These are phyloP conservation scores for Drosophila biarmipes DNA, from an alignment of 1,140 invertebrate species.

Conservation along the genomic window DNA sequence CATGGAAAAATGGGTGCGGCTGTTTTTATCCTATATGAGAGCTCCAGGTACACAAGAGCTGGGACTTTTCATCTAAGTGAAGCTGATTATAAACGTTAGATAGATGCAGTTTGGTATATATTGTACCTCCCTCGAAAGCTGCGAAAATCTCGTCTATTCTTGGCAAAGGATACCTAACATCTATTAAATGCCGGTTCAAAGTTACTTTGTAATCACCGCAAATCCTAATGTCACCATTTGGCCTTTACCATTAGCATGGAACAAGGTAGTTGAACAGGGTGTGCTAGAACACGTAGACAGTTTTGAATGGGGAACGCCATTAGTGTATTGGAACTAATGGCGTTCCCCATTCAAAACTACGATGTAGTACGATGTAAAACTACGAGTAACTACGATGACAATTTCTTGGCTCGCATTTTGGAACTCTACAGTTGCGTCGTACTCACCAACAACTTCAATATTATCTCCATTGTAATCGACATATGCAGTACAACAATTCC, in stretches of 20 bases:
- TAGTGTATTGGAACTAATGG: neutral
- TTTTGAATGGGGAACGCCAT: too few species aligned
- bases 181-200: neutral
- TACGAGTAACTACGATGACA: neutral
- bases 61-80: neutral
- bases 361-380: too few species aligned
- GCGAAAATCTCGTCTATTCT: too few species aligned
- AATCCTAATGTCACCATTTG: neutral
- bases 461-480: neutral
- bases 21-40: neutral
- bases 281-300: too few species aligned
- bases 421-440: neutral
- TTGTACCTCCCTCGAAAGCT: neutral
- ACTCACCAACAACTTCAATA: neutral
- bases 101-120: neutral
- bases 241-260: too few species aligned
- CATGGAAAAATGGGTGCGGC: too few species aligned
- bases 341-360: neutral
- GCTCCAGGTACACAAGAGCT: neutral
- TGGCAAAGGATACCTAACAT: neutral
- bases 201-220: neutral
- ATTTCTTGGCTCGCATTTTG: neutral
- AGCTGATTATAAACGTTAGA: neutral
- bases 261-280: too few species aligned
- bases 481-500: too few species aligned